Evolutionary conservation across 2,888 invertebrate genomes (phyloP).

Genomic region (Limenitis arthemis): DNA sequence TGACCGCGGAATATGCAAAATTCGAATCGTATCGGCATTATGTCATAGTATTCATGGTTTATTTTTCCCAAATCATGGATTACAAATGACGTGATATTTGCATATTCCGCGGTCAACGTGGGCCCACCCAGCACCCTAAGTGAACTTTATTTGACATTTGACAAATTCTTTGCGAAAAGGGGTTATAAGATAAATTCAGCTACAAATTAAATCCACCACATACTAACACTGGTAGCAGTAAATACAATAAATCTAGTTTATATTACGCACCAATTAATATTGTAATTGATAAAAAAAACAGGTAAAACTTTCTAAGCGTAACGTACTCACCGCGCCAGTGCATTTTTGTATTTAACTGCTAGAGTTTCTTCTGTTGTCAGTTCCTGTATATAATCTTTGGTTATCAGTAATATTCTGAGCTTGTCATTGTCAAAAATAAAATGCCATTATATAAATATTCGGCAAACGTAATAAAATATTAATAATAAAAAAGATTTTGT

Average conservation of each 20-base stretch:
- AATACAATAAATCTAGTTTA: conserved; percentile 37
- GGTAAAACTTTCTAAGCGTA: conserved; percentile 68
- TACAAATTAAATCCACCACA: background rate
- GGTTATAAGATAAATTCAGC: conserved; percentile 40
- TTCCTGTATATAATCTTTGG: too few relatives aligned
- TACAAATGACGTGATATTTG: conserved; percentile 46
- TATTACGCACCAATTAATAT: conserved; percentile 8
- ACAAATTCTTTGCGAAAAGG: conserved; percentile 49
- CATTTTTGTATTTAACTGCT: conserved; percentile 95
- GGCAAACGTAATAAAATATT: too few relatives aligned
- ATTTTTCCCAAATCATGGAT: conserved; percentile 36
- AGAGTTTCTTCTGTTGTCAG: conserved; percentile 98
- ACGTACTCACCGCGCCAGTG: conserved; percentile 92
- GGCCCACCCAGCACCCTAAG: conserved; percentile 66
- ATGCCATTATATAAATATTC: too few relatives aligned
- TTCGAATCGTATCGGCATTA: conserved; percentile 22
- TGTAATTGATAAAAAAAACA: conserved; percentile 44
- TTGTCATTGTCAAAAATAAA: too few relatives aligned
- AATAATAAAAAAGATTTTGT: too few relatives aligned
- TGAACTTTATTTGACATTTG: conserved; percentile 59
- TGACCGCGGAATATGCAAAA: conserved; percentile 39
- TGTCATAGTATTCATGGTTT: conserved; percentile 27
- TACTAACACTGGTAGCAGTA: conserved; percentile 8
- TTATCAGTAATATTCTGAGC: too few relatives aligned
- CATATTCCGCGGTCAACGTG: conserved; percentile 54